A percentile compares a stretch with the other conserved stretches of the same genome.
These are phyloP conservation scores for Allophyes oxyacanthae DNA, from an alignment of 2,888 invertebrate species.

Conservation along the genomic window DNA sequence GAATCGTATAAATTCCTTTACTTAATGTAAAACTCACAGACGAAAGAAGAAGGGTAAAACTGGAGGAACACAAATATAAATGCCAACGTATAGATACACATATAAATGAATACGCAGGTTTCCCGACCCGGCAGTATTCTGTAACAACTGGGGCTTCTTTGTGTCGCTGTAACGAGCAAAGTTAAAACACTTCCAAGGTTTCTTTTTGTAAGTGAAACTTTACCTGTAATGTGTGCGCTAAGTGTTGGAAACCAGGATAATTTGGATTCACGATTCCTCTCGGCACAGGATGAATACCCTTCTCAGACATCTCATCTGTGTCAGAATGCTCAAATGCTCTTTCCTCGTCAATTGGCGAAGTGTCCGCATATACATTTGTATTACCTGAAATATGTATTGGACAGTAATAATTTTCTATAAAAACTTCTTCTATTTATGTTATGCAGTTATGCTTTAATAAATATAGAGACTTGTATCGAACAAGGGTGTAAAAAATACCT, in stretches of 20 bases:
- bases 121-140: slow-evolving; percentile 22
- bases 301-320: slow-evolving; percentile 86
- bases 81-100: no score
- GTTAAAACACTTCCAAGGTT: slow-evolving; percentile 65
- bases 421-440: no score
- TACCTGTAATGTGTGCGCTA: slow-evolving; percentile 92
- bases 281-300: slow-evolving; percentile 81
- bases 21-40: no score
- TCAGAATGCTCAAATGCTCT: slow-evolving; percentile 89
- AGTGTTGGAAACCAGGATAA: slow-evolving; percentile 95
- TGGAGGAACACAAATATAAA: no score
- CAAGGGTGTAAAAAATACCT: slow-evolving; percentile 18
- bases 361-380: slow-evolving; percentile 71
- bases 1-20: no score
- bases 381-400: slow-evolving; percentile 56
- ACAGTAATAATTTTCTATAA: no score
- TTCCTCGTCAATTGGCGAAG: slow-evolving; percentile 87
- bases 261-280: slow-evolving; percentile 95
- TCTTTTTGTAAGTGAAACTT: slow-evolving; percentile 58
- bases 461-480: no score
- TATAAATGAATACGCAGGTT: no score
- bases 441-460: no score
- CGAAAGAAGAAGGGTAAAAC: no score
- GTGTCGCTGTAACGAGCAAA: slow-evolving; percentile 59
- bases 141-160: slow-evolving; percentile 70